A percentile compares a stretch with the other conserved stretches of the same genome.
Evolutionary conservation across 2,888 invertebrate genomes (phyloP).

Genomic region (Ophioninae sp.): DNA sequence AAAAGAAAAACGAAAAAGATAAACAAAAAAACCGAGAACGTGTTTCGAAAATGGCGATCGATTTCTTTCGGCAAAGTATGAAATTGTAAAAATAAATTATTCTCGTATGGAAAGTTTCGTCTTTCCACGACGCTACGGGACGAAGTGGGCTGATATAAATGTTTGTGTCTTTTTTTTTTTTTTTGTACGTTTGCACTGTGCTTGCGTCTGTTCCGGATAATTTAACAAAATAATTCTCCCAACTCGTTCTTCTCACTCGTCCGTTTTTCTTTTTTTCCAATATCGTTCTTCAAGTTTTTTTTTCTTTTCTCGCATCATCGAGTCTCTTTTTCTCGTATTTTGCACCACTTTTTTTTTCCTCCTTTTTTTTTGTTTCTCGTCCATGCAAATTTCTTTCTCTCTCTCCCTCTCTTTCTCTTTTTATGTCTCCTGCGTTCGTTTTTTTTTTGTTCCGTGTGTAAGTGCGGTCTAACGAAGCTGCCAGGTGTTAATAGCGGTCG

Average conservation of each 20-base stretch:
- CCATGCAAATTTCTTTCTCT: conserved; percentile 17
- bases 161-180: conserved; percentile 24
- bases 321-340: not conserved
- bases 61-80: conserved; percentile 63
- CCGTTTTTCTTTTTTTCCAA: not conserved
- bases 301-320: conserved; percentile 7
- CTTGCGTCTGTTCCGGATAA: conserved; percentile 4
- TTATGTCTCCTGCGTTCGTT: conserved; percentile 29
- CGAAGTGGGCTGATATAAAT: conserved; percentile 17
- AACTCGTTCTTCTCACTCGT: conserved; percentile 27
- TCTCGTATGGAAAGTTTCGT: conserved; percentile 47
- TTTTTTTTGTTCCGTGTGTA: conserved; percentile 50
- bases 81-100: conserved; percentile 76
- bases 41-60: conserved; percentile 6
- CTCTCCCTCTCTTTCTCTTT: conserved; percentile 26
- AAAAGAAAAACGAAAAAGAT: not conserved
- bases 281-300: conserved; percentile 11
- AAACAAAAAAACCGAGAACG: not conserved
- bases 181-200: conserved; percentile 52
- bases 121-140: not conserved
- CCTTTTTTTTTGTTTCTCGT: conserved; percentile 6
- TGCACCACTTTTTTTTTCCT: not conserved
- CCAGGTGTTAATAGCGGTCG: conserved; percentile 65
- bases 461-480: conserved; percentile 60
- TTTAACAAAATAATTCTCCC: conserved; percentile 37